These are phyloP conservation scores for Agrypnus murinus DNA, from an alignment of 2,888 invertebrate genomes.

Conservation along the genomic window DNA sequence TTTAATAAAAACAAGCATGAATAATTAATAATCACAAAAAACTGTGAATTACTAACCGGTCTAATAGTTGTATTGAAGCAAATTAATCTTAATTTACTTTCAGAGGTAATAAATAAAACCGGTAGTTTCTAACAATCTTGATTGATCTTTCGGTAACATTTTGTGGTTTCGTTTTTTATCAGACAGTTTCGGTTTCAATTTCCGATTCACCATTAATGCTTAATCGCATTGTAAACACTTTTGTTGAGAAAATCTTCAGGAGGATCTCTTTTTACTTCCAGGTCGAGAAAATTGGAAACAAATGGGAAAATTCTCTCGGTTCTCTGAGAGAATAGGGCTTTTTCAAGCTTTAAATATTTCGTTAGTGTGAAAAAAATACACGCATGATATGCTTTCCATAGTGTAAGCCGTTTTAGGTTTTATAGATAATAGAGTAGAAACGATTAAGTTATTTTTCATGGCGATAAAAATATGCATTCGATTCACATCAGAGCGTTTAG, in stretches of 20 bases:
- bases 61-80: no score
- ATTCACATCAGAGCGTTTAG: constrained; percentile 10
- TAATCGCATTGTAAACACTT: constrained; percentile 20
- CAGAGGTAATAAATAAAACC: constrained; percentile 6
- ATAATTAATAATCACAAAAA: no score
- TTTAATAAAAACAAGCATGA: no score
- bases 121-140: constrained; percentile 4
- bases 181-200: constrained; percentile 18
- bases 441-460: neutral
- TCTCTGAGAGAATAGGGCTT: neutral
- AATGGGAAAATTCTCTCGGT: neutral
- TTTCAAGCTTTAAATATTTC: neutral
- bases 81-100: no score
- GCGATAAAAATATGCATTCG: constrained; percentile 4
- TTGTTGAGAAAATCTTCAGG: constrained; percentile 12
- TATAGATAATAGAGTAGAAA: neutral
- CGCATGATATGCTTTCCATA: neutral
- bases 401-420: neutral
- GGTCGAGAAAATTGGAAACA: constrained; percentile 1
- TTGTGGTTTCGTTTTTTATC: constrained; percentile 14
- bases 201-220: constrained; percentile 15
- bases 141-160: constrained; percentile 8
- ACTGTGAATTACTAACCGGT: no score
- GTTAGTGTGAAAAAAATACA: no score
- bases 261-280: constrained; percentile 1